Evolutionary conservation across 1,140 invertebrate genomes (phyloP), one percentile per base, ranked within the genome.

Genomic region (Coptotermes formosanus): DNA sequence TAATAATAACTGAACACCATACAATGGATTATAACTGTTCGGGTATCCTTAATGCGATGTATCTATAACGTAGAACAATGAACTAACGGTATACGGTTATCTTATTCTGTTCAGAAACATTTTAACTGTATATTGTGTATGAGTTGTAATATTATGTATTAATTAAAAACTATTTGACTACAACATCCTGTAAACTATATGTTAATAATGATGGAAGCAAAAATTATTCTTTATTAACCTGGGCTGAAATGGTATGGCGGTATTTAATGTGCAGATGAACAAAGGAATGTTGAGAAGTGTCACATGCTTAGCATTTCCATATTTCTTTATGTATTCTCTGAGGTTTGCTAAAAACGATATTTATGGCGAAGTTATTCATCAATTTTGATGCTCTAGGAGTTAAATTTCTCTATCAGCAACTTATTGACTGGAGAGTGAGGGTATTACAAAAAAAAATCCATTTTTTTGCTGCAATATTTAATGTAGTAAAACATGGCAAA

Each of bases 81-180:
- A 84, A 84, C 83, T 84, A 84, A 84, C 83, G 30, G 83, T 84
- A 84, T 84, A 84, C 45, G 48, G 48, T 84, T 84, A 84, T 84
- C 52, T 84, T 84, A 84, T 52, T 84, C 52, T 84, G 45, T 52
- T 84, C 48, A 32, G 83, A 84, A 84, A 84, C 44, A 52, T 75
- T 84, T 84, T 48, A 84, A 84, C 83, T 84, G 83, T 45, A 84
- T 84, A 84, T 52, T 55, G 83, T 84, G 83, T 52, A 84, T 84
- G 83, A 45, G 45, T 23, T 52, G 83, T 52, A 52, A 52, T 84
- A 84, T 84, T 84, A 84, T 84, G 81, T 86, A 86, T 82, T 75
- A 86, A 86, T 86, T 86, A 82, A 86, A 84, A 86, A 82, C 85
- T 86, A 86, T 86, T 84, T 86, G 43, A 86, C 85, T 86, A 86